Conservation (phyloP, 2,888 invertebrate species). For the Dryomyza anilis region DNA sequence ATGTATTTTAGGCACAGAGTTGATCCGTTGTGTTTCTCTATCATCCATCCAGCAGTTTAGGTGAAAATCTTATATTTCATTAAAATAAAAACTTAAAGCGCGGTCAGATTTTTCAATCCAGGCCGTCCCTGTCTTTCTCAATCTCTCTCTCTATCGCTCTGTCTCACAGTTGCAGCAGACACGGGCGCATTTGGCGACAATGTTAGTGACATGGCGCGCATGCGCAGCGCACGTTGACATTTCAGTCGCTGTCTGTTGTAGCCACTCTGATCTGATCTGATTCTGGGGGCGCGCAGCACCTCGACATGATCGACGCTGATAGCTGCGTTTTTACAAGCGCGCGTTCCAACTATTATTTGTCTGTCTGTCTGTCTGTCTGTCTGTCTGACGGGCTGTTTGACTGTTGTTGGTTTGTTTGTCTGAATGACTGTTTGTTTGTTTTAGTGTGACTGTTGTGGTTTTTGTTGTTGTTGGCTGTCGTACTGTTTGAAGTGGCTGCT, state of each 20-base stretch:
- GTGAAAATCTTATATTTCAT: too few species aligned
- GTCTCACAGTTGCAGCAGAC: not conserved
- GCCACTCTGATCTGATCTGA: slow-evolving; percentile 13
- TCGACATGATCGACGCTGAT: slow-evolving; percentile 24
- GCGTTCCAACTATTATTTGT: slow-evolving; percentile 17
- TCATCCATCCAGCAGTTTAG: too few species aligned
- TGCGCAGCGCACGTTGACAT: slow-evolving; percentile 17
- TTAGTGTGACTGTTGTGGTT: slow-evolving; percentile 36
- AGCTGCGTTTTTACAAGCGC: slow-evolving; percentile 5
- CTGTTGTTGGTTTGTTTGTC: slow-evolving; percentile 30
- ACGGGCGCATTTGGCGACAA: not conserved
- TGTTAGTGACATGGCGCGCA: slow-evolving; percentile 17
- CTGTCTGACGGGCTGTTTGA: slow-evolving; percentile 37
- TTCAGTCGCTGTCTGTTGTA: not conserved
- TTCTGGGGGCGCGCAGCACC: slow-evolving; percentile 12
- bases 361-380: slow-evolving; percentile 40
- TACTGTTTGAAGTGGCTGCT: slow-evolving; percentile 34
- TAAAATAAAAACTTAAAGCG: too few species aligned
- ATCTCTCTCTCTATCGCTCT: not conserved
- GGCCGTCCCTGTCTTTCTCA: not conserved
- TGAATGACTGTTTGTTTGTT: slow-evolving; percentile 36
- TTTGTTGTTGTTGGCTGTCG: slow-evolving; percentile 36
- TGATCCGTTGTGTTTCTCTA: too few species aligned
- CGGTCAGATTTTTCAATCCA: too few species aligned
- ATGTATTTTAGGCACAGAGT: too few species aligned